Evolutionary conservation across 1,140 invertebrate species (phyloP), one percentile per base, ranked within the genome.

Genomic region (Drosophila obscura): DNA sequence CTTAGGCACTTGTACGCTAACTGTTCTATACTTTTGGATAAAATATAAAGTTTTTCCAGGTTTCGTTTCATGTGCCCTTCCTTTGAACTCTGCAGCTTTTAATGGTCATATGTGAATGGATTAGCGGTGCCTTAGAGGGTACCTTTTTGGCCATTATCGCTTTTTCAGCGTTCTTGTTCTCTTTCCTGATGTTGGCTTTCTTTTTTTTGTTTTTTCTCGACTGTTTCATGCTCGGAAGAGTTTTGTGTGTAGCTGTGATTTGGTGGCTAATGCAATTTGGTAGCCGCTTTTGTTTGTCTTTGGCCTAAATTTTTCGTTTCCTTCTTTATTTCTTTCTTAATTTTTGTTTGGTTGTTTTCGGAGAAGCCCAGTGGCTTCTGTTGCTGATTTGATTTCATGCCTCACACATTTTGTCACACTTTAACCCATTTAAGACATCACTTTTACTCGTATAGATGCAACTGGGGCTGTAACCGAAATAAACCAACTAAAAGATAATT

Each of bases 211-310:
- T 51, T 46, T 46, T 46, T 31, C 45, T 57, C 48, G 41, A 71
- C 51, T 44, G 55, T 59, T 64, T 87, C 69, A 81, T 68, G 81
- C 78, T 72, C 77, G 45, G 35, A 87, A 81, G 77, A 87, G 82
- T 85, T 85, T 85, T 75, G 46, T 59, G 46, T 59, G 28, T 62
- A 62, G 60, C 81, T 84, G 77, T 85, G 81, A 85, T 87, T 85
- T 81, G 74, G 62, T 87, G 74, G 62, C 82, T 85, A 85, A 85
- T 85, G 82, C 81, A 85, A 85, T 85, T 85, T 85, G 78, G 74
- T 87, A 82, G 69, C 62, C 45, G 77, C 68, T 84, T 77, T 85
- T 85, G 68, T 84, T 84, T 80, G 77, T 85, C 77, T 85, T 85
- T 87, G 81, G 78, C 81, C 81, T 82, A 81, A 43, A 81, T 87